phyloP scores from a whole-genome alignment of 2,888 invertebrate species.

The Arrhopalites spinosus region DNA sequence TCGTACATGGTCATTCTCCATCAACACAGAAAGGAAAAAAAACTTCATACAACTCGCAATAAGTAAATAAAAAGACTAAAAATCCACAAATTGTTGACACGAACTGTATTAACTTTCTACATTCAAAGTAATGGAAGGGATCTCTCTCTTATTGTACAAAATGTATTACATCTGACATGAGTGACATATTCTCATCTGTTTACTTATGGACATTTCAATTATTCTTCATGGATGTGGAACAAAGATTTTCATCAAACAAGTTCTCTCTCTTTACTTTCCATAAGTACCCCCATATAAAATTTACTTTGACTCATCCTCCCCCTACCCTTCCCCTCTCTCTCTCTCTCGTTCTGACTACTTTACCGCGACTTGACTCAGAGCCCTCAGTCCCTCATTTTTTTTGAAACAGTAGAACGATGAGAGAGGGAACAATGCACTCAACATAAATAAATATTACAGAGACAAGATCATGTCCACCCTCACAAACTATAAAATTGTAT shows the following conservation, averaged over 20 bases:
- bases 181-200: slow-evolving; percentile 16
- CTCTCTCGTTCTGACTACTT: neutral
- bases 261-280: neutral
- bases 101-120: no score
- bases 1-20: neutral
- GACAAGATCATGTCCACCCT: neutral
- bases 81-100: no score
- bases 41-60: no score
- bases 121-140: no score
- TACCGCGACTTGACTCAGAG: neutral
- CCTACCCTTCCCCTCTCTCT: neutral
- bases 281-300: no score
- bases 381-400: neutral
- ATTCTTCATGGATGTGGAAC: slow-evolving; percentile 19
- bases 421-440: slow-evolving; percentile 31
- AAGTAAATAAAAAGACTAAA: no score
- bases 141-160: neutral
- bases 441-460: slow-evolving; percentile 35
- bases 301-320: no score
- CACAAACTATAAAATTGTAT: no score
- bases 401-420: slow-evolving; percentile 7
- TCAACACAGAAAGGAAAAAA: neutral
- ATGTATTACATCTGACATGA: neutral
- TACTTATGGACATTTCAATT: slow-evolving; percentile 36
- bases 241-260: neutral